Evolutionary conservation across 2,888 invertebrate species (phyloP).

Genomic region (Ptycholaimellus sp.): DNA sequence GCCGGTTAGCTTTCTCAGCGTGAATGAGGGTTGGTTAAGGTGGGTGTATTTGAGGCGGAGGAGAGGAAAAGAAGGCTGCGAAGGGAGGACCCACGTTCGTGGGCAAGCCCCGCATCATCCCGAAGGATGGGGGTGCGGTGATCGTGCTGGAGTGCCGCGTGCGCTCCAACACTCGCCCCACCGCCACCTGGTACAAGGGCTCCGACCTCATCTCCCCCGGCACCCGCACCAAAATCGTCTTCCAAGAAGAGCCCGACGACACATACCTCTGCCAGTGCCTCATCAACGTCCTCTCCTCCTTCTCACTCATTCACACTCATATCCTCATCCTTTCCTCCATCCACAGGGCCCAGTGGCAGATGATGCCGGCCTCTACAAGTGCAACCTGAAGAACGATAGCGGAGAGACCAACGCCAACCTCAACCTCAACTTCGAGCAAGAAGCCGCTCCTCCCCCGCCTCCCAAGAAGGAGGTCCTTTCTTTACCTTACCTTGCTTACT

Average conservation of each 20-base stretch:
- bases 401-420: conserved; percentile 91
- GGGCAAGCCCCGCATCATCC: conserved; percentile 94
- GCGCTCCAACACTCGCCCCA: conserved; percentile 62
- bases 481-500: too few species aligned
- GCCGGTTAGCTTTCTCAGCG: conserved; percentile 41
- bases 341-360: conserved; percentile 65
- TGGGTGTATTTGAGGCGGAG: conserved; percentile 28
- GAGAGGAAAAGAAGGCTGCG: conserved; percentile 36
- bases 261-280: conserved; percentile 20
- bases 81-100: conserved; percentile 52
- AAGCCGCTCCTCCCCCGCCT: conserved; percentile 12
- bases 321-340: too few species aligned
- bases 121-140: conserved; percentile 81
- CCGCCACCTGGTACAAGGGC: conserved; percentile 73
- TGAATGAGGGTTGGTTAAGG: too few species aligned
- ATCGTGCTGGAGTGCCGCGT: conserved; percentile 87
- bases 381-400: conserved; percentile 77
- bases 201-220: too few species aligned
- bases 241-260: too few species aligned
- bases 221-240: too few species aligned
- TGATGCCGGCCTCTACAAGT: conserved; percentile 91
- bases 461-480: background rate
- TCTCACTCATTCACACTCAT: too few species aligned
- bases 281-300: background rate
- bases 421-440: conserved; percentile 66